phyloP scores from a whole-genome alignment of 2,888 invertebrate genomes.

The Sarcophaga rosellei region DNA sequence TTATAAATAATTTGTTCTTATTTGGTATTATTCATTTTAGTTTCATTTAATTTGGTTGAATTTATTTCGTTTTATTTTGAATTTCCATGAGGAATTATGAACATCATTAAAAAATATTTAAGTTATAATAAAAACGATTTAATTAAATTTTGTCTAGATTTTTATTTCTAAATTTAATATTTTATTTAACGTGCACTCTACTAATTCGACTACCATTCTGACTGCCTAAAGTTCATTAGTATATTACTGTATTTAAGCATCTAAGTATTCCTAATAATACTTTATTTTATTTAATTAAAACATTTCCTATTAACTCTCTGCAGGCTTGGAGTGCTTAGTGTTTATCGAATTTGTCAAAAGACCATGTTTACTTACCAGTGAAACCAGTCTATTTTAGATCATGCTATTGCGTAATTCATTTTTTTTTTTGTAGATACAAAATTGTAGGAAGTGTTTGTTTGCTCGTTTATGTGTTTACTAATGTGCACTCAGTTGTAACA shows the following conservation, averaged over 20 bases:
- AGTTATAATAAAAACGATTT: constrained; percentile 59
- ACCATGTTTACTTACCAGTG: not conserved
- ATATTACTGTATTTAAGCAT: constrained; percentile 16
- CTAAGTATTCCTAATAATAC: not conserved
- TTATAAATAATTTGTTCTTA: constrained; percentile 61
- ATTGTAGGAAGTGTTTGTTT: constrained; percentile 8
- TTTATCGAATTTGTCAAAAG: not conserved
- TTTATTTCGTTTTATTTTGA: not conserved
- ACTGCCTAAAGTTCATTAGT: constrained; percentile 28
- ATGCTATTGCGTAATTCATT: not conserved
- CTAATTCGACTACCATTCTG: constrained; percentile 27
- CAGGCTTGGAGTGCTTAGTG: not conserved
- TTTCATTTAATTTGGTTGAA: constrained; percentile 17
- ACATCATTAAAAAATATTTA: constrained; percentile 62
- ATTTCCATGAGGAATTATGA: constrained; percentile 48
- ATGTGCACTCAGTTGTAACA: not conserved
- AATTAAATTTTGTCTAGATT: constrained; percentile 51
- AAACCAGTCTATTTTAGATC: not conserved
- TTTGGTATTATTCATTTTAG: constrained; percentile 25
- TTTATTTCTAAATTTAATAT: not conserved
- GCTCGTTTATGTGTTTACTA: not conserved
- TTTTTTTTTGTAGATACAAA: too few relatives aligned
- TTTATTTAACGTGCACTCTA: constrained; percentile 39
- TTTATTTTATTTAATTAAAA: too few relatives aligned
- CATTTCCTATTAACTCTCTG: not conserved